These are phyloP conservation scores for Holothuria scabra DNA, from an alignment of 53 echinoderm and acorn worm species.

Conservation along the genomic window DNA sequence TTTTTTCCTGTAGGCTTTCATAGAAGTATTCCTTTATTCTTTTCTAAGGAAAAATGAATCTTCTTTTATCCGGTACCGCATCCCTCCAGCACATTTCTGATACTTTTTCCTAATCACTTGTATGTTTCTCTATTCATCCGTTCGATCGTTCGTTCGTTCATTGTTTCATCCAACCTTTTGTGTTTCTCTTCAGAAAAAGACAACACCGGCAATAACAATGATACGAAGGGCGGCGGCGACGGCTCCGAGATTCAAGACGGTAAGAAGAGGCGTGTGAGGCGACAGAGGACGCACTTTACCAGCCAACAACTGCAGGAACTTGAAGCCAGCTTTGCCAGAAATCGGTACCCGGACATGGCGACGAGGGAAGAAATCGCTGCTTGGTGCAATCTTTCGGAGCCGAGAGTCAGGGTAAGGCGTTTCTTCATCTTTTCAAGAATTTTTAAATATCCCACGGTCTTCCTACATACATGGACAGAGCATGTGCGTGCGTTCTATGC, in stretches of 20 bases:
- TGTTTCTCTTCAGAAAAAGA: conserved; percentile 21
- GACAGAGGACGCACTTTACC: conserved; percentile 98
- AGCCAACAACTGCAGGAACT: conserved; percentile 99
- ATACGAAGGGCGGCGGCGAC: conserved; percentile 59
- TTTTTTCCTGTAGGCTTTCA: no score
- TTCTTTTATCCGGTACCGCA: no score
- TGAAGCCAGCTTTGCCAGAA: conserved; percentile 94
- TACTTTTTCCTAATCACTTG: neutral
- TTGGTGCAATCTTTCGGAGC: conserved; percentile 94
- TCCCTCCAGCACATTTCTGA: no score
- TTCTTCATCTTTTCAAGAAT: neutral
- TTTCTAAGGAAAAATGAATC: no score
- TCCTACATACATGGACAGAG: no score
- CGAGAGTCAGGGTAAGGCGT: conserved; percentile 85
- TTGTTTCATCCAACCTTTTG: no score
- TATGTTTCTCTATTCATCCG: neutral
- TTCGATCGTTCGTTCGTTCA: neutral
- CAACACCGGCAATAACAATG: conserved; percentile 35
- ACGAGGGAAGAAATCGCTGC: conserved; percentile 92
- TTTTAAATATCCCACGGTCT: neutral
- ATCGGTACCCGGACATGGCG: conserved; percentile 94
- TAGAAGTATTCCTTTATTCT: no score
- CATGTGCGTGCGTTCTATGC: no score
- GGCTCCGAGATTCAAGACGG: conserved; percentile 67
- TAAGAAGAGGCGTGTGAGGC: conserved; percentile 90